A percentile compares a stretch with the other conserved stretches of the same genome.
phyloP scores from a whole-genome alignment of 2,888 invertebrate genomes.

The Caradrina clavipalpis region DNA sequence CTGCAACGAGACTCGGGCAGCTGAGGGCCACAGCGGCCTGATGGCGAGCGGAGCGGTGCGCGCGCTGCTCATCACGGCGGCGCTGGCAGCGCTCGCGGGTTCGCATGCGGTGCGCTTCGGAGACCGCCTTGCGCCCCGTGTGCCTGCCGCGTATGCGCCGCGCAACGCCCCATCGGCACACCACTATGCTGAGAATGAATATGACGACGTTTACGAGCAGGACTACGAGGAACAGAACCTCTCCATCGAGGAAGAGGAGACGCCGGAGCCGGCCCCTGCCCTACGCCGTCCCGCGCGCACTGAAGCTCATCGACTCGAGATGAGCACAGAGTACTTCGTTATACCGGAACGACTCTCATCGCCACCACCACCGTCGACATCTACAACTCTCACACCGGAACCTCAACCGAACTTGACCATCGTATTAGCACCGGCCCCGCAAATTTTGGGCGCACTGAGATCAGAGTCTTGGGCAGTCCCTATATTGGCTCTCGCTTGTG shows the following conservation, averaged over 20 bases:
- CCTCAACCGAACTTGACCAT: slow-evolving; percentile 76
- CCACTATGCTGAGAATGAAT: slow-evolving; percentile 76
- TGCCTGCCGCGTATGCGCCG: slow-evolving; percentile 83
- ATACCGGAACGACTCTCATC: slow-evolving; percentile 91
- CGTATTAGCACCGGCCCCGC: slow-evolving; percentile 70
- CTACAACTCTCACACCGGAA: slow-evolving; percentile 71
- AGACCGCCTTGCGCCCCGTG: slow-evolving; percentile 85
- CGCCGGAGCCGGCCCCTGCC: slow-evolving; percentile 74
- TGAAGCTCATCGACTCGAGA: slow-evolving; percentile 92
- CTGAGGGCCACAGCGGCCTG: slow-evolving; percentile 84
- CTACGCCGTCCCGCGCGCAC: slow-evolving; percentile 83
- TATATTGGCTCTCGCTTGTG: slow-evolving; percentile 95
- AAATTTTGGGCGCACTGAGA: slow-evolving; percentile 87
- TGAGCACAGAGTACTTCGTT: slow-evolving; percentile 96
- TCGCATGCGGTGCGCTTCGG: slow-evolving; percentile 82
- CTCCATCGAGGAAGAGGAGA: slow-evolving; percentile 72
- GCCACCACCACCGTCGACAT: slow-evolving; percentile 79
- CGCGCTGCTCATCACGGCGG: slow-evolving; percentile 80
- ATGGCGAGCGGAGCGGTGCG: slow-evolving; percentile 81
- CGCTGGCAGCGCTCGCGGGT: slow-evolving; percentile 77
- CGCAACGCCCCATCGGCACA: slow-evolving; percentile 77
- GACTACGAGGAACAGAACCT: slow-evolving; percentile 79
- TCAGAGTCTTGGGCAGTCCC: slow-evolving; percentile 98
- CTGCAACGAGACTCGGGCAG: slow-evolving; percentile 77
- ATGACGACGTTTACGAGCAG: slow-evolving; percentile 81